A percentile compares a stretch with the other conserved stretches of the same genome.
Conservation (phyloP, 2,113 vertebrate genomes). For the Actenoides lindsayi region DNA sequence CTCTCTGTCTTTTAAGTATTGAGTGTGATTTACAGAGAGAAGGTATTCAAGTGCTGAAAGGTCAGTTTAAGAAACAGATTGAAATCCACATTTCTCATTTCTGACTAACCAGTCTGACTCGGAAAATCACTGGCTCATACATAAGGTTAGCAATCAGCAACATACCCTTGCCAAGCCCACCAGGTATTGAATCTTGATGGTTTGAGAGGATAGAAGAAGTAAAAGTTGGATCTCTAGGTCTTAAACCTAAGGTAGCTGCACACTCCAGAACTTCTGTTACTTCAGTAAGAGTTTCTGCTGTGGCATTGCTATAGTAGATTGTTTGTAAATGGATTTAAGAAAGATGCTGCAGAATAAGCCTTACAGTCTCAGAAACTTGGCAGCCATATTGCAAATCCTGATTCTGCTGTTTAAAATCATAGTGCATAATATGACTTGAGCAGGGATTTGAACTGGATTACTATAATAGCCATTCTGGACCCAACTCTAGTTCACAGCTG, state of each 20-base stretch:
- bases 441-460: not conserved
- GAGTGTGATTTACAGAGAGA: not conserved
- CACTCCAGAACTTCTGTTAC: not conserved
- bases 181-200: not conserved
- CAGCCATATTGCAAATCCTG: not conserved
- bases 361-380: not conserved
- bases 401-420: not conserved
- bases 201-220: not conserved
- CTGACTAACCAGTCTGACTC: not conserved
- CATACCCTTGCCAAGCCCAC: conserved; percentile 26
- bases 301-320: not conserved
- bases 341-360: not conserved
- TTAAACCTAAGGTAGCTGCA: not conserved
- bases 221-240: not conserved
- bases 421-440: not conserved
- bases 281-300: not conserved
- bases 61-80: not conserved
- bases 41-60: not conserved
- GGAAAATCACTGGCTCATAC: not conserved
- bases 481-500: not conserved
- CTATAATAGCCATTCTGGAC: not conserved
- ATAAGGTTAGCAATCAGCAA: not conserved
- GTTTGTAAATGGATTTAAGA: not conserved
- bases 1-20: not conserved
- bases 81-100: not conserved